phyloP scores from a whole-genome alignment of 2,888 invertebrate genomes.

The Euplexia lucipara region DNA sequence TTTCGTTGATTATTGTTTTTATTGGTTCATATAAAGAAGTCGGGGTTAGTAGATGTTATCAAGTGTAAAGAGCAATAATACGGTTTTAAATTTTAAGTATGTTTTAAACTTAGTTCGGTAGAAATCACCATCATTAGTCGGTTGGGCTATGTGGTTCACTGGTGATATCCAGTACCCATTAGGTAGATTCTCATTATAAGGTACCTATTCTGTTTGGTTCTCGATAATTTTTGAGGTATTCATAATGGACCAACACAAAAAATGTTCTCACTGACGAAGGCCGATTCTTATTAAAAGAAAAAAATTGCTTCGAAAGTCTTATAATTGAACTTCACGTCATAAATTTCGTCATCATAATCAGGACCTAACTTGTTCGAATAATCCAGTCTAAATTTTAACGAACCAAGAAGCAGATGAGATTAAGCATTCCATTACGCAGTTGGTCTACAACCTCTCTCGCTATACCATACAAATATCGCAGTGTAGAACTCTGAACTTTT shows the following conservation, averaged over 20 bases:
- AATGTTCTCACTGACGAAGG: no score
- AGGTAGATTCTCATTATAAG: background rate
- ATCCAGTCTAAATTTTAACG: constrained; percentile 27
- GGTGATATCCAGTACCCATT: background rate
- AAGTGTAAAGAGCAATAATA: constrained; percentile 16
- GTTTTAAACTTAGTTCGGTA: background rate
- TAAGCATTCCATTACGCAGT: constrained; percentile 58
- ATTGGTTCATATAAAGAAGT: constrained; percentile 48
- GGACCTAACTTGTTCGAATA: constrained; percentile 21
- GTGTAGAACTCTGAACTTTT: constrained; percentile 63
- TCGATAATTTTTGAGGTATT: no score
- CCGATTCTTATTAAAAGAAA: no score
- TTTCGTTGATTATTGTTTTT: constrained; percentile 54
- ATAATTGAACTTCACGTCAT: no score
- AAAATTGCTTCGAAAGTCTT: no score
- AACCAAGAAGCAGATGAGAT: constrained; percentile 42
- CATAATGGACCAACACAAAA: no score
- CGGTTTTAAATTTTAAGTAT: constrained; percentile 28
- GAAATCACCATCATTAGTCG: background rate
- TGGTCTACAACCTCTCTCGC: constrained; percentile 46
- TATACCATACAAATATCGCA: constrained; percentile 49
- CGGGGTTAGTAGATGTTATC: constrained; percentile 33
- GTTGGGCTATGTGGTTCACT: background rate
- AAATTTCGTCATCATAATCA: constrained; percentile 7
- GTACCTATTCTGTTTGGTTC: no score